Evolutionary conservation across 1,140 invertebrate species (phyloP), one percentile per base, ranked within the genome.

Genomic region (Cyclina sinensis): DNA sequence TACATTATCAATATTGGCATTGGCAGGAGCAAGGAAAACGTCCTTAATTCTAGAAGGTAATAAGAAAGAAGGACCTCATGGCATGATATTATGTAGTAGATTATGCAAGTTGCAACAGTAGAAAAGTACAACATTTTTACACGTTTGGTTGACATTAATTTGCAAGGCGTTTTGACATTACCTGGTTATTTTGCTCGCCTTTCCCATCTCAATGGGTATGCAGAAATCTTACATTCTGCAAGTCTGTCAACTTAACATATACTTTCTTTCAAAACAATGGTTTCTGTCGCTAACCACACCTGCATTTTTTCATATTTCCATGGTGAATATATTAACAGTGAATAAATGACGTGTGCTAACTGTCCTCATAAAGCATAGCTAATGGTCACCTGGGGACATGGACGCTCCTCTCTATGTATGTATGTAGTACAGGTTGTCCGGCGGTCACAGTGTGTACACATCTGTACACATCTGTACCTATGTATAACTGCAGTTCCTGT

Each of bases 111-210:
- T n/a, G n/a, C n/a, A n/a, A n/a, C n/a, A n/a, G n/a, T n/a, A n/a
- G n/a, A n/a, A n/a, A n/a, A n/a, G n/a, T n/a, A n/a, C n/a, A n/a
- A n/a, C n/a, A n/a, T n/a, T n/a, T n/a, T n/a, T n/a, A n/a, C n/a
- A n/a, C n/a, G n/a, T n/a, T n/a, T n/a, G n/a, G 21, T 70, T 70
- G 65, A 70, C 65, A n/a, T 62, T 62, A 62, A 70, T 70, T 37
- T 70, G 14, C 65, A 70, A 14, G 32, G 65, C 35, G 65, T 70
- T 70, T 16, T 18, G 32, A 70, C 65, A 37, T 35, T 14, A 37
- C 18, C 21, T 39, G 35, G 32, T 37, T 18, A 7, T 27, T 27
- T 62, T 27, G 57, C 14, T 57, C 5, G 7, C 9, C 7, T 1
- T 14, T 21, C 4, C 35, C 32, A 32, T 70, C 21, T 27, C 24